phyloP scores from a whole-genome alignment of 1,140 invertebrate genomes.

The Oryzaephilus surinamensis region DNA sequence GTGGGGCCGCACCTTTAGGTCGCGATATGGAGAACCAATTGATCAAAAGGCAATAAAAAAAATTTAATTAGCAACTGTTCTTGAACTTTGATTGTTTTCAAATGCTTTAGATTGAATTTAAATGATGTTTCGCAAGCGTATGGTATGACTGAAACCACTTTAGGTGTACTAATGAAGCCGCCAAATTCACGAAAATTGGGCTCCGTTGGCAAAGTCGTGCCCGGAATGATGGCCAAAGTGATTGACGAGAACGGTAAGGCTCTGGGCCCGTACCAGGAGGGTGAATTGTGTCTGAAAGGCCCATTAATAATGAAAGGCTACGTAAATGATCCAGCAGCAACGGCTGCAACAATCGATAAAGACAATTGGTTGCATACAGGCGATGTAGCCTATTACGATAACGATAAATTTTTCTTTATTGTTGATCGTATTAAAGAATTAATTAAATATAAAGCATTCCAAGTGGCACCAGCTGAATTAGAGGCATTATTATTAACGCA shows the following conservation, averaged over 20 bases:
- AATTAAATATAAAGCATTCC: slow-evolving; percentile 10
- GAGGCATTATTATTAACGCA: slow-evolving; percentile 61
- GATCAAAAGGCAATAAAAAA: slow-evolving; percentile 15
- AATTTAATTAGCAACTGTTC: not conserved
- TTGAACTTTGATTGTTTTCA: not conserved
- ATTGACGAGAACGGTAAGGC: slow-evolving; percentile 50
- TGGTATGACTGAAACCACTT: slow-evolving; percentile 58
- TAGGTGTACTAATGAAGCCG: slow-evolving; percentile 33
- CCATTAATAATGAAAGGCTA: slow-evolving; percentile 58
- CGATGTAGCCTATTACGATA: slow-evolving; percentile 69
- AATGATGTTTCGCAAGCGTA: slow-evolving; percentile 48
- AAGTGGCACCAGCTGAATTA: slow-evolving; percentile 64
- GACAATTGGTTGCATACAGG: slow-evolving; percentile 74
- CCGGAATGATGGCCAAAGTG: slow-evolving; percentile 51
- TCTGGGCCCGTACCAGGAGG: slow-evolving; percentile 50
- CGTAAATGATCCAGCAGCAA: slow-evolving; percentile 49
- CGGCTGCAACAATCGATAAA: slow-evolving; percentile 49
- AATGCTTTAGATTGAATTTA: slow-evolving; percentile 27
- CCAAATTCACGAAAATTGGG: slow-evolving; percentile 37
- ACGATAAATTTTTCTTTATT: slow-evolving; percentile 19
- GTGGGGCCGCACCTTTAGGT: slow-evolving; percentile 42
- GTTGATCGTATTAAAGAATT: slow-evolving; percentile 11
- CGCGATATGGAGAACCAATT: slow-evolving; percentile 30
- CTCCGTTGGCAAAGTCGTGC: slow-evolving; percentile 48
- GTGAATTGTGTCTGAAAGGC: slow-evolving; percentile 64